Base-by-base conservation (phyloP, 1,140 invertebrate genomes). In the Drosophila saltans region DNA sequence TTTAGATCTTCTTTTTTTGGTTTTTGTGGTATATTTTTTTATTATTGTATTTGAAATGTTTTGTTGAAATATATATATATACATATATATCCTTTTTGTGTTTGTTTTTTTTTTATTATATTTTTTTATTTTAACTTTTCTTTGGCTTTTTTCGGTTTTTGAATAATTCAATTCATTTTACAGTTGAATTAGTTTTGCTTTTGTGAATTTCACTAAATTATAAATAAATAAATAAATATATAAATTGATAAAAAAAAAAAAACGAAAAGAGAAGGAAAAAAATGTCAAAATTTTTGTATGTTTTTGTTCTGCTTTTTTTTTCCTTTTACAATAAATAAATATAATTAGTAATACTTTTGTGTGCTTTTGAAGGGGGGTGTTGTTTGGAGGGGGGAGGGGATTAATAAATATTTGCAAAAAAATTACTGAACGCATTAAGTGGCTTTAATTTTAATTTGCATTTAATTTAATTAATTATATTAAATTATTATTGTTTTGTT, bases 401-500 rank as follows among this genome's bases (percentile, higher is more conserved):
- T 72, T 76, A 71, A 72, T 81, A 57, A 63, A 59, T 72, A 56
- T 75, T 69, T 79, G 45, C 24, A 52, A 52, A 52, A 36, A 8
- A 48, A 48, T 66, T 68, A 65, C 61, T 56, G 69, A 75, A 81
- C 75, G 76, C 76, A 74, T 82, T 86, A 70, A 75, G 78, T 85
- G 71, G 80, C 69, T 79, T 79, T 83, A 61, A 61, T 74, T 77
- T 69, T 66, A 63, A 72, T 78, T 79, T 78, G 65, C 70, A 56
- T 79, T 61, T 68, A 64, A 79, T 78, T 80, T 56, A 70, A 60
- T 57, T 75, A 79, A 67, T 71, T 68, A 59, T 28, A 81, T 81
- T 83, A 75, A 79, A 82, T 86, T 72, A 70, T 71, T 81, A 72
- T 88, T 88, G 77, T 86, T 69, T 66, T 89, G 71, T 72, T 77